Conservation (phyloP, 2,888 invertebrate genomes). For the Chymomyza fuscimana region DNA sequence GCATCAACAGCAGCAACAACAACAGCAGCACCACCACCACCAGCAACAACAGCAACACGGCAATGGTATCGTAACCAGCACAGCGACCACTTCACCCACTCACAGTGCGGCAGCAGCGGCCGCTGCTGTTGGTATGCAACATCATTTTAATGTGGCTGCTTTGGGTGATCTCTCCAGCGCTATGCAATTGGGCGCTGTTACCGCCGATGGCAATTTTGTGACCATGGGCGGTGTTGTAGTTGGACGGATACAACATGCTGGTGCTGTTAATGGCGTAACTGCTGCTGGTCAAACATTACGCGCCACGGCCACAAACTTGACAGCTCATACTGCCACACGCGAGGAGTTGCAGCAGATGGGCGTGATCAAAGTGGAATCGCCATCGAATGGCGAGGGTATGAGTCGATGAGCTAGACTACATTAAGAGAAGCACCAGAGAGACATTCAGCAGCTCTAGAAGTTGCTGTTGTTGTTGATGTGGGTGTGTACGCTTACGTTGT, state of each 20-base stretch:
- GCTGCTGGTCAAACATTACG: conserved; percentile 41
- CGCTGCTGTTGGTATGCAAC: conserved; percentile 54
- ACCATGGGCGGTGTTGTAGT: conserved; percentile 77
- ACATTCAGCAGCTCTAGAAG: background rate
- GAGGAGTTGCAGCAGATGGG: conserved; percentile 72
- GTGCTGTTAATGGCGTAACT: conserved; percentile 39
- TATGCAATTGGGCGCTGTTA: conserved; percentile 73
- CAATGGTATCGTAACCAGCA: conserved; percentile 48
- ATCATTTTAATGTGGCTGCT: conserved; percentile 72
- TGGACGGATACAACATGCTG: conserved; percentile 68
- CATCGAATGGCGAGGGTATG: conserved; percentile 68
- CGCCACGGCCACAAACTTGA: conserved; percentile 30
- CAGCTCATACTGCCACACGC: conserved; percentile 47
- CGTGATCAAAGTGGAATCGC: conserved; percentile 74
- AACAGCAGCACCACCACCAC: conserved; percentile 52
- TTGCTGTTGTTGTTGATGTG: conserved; percentile 37
- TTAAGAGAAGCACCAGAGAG: conserved; percentile 41
- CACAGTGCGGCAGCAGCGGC: conserved; percentile 34
- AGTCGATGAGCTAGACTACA: conserved; percentile 73
- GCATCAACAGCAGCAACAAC: conserved; percentile 47
- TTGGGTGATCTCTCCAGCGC: conserved; percentile 72
- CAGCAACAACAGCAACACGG: conserved; percentile 29
- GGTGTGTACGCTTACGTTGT: conserved; percentile 71
- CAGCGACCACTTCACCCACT: conserved; percentile 38
- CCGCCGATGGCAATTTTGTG: conserved; percentile 75